Base-by-base conservation (phyloP, 2,888 invertebrate species). In the Apotomis turbidana region DNA sequence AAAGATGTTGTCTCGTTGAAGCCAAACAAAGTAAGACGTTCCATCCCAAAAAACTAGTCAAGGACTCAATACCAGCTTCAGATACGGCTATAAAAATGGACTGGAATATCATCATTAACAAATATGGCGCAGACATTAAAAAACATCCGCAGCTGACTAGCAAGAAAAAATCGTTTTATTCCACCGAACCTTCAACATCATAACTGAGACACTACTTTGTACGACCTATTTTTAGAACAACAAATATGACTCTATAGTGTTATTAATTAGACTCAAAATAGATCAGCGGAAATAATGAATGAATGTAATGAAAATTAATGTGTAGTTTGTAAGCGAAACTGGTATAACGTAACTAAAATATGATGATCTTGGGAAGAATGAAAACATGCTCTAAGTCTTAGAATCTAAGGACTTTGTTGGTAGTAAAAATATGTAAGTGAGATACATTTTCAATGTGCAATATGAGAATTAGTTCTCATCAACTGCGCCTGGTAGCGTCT, bases 181-280 rank as follows among this genome's bases (percentile, higher is more conserved):
- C 58, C 67, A 67, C 49, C 49, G 12, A 55, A 13, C 49, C 61
- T 36, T 71, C 52, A 51, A 68, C 36, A 63, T 83, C 78, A 78
- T 80, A 83, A 81, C 78, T 79, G 78, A 81, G 79, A 80, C 77
- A 78, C 75, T 76, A 73, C 75, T 63, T 73, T 57, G 76, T 38
- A 13, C 51, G 46, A 76, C 77, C 77, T 85, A 84, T 83, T 79
- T 83, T 80, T 80, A 82, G 80, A 74, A 75, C 80, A 78, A 78
- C 80, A 83, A 85, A 85, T 78, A 74, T 79, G 78, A 80, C 80
- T 81, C 79, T 85, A 83, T 71, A 70, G 52, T 72, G 78, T 78
- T 84, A 86, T 86, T 85, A 86, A 85, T 85, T 86, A 79, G 83
- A 84, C 80, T 83, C 80, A 83, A 86, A 85, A 83, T 86, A 79